Evolutionary conservation across 2,797 vertebrate species (phyloP), one percentile per base, ranked within the genome.

Genomic region (Furcifer pardalis): DNA sequence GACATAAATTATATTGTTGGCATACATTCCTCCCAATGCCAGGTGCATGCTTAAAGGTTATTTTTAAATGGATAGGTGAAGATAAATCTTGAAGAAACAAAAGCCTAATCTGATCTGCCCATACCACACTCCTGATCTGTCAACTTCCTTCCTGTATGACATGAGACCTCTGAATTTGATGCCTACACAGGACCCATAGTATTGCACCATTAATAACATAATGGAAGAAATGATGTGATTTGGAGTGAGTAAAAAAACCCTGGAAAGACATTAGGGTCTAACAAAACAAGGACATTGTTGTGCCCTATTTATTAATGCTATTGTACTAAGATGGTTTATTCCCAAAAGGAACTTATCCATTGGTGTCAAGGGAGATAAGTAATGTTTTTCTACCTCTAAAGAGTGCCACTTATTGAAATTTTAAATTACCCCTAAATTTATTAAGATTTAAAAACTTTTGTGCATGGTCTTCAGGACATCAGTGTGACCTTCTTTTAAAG

Each of bases 301-400:
- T 71, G 6, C 37, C 23, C 63, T 71, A 71, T 71, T 30, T 46
- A 73, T 44, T 44, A 23, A 63, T 66, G 56, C 69, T 52, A 42
- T 19, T 52, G 37, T 19, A 9, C 35, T 52, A 63, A 82, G 0
- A 0, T 0, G 25, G n/a, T n/a, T 74, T 5, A n/a, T 7, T 27
- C 12, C n/a, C 5, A 7, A 74, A 49, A n/a, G 15, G 30, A 15
- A 1, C 8, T 56, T 59, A 76, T 7, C 9, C 13, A 52, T 76
- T 37, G 8, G 49, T 23, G 21, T 23, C 52, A 9, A 59, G 75
- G 19, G 46, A 3, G 4, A n/a, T 46, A 19, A 19, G 4, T 17
- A 30, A 7, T 25, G 13, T 59, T 77, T 23, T 76, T 37, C 30
- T 74, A 32, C 5, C n/a, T 74, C 5, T 46, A 74, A 32, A 44